These are phyloP conservation scores for Lathronympha strigana DNA, from an alignment of 2,888 invertebrate species.

Conservation along the genomic window DNA sequence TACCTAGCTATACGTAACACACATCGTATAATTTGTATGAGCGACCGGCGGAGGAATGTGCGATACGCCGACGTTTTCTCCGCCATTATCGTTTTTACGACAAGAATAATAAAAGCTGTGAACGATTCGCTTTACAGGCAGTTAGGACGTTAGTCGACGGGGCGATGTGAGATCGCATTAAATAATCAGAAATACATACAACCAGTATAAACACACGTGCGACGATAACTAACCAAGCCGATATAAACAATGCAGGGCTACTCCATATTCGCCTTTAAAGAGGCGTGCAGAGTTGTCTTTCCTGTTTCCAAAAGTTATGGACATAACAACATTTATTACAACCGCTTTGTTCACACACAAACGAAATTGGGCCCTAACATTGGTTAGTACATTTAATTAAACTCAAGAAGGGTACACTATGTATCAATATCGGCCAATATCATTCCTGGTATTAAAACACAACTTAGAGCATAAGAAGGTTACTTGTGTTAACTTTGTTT, in stretches of 20 bases:
- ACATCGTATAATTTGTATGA: slow-evolving; percentile 82
- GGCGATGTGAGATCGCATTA: slow-evolving; percentile 73
- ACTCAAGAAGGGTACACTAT: too few relatives aligned
- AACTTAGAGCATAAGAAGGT: too few relatives aligned
- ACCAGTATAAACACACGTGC: slow-evolving; percentile 60
- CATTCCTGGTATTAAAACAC: too few relatives aligned
- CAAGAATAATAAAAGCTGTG: slow-evolving; percentile 67
- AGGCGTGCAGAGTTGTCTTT: not conserved
- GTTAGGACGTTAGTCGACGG: slow-evolving; percentile 66
- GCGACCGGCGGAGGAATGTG: slow-evolving; percentile 74
- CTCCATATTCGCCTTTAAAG: not conserved
- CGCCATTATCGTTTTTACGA: slow-evolving; percentile 70
- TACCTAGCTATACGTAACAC: slow-evolving; percentile 82
- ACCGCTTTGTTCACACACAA: too few relatives aligned
- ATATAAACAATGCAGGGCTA: slow-evolving; percentile 9
- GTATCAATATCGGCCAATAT: too few relatives aligned
- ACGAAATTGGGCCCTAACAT: too few relatives aligned
- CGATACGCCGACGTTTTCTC: slow-evolving; percentile 74
- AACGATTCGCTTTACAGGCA: slow-evolving; percentile 58
- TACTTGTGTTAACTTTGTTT: too few relatives aligned
- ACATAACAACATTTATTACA: not conserved
- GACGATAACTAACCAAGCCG: slow-evolving; percentile 58
- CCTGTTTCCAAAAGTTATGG: not conserved
- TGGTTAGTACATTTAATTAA: too few relatives aligned
- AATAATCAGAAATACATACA: slow-evolving; percentile 69